Evolutionary conservation across 2,888 invertebrate species (phyloP), one percentile per base, ranked within the genome.

Genomic region (Notodonta ziczac): DNA sequence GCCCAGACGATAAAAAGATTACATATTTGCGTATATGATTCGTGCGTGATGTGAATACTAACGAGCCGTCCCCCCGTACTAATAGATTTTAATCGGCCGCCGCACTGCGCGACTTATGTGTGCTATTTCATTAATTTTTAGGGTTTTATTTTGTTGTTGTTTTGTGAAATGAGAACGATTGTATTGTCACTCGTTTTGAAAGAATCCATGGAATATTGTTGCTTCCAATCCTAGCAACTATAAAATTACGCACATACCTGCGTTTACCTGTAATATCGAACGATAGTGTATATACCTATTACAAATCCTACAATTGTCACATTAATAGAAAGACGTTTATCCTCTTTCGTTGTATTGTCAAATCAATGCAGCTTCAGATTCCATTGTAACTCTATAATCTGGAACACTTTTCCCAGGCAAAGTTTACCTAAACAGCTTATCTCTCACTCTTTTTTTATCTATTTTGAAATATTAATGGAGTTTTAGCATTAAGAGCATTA

Each of bases 381-480:
- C 2, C 16, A 50, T 16, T 16, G 57, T 63, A 61, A 65, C 62
- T 57, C 58, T 13, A 52, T 72, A 70, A 74, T 74, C 74, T 70
- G 60, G 63, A 66, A 69, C 78, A 65, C 68, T 66, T 74, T 78
- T 72, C 69, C 75, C 75, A 73, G 71, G 76, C 7, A 69, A 69
- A 60, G 69, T 74, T 66, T 78, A 80, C 79, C 73, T 69, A 72
- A 69, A 63, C 67, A 73, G 81, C 76, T 83, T 78, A 83, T 63
- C 72, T 58, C 63, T 68, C 66, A 65, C 66, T 66, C 78, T 86
- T 89, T 89, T 90, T 90, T 88, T 89, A 86, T 88, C 82, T 88
- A 86, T 89, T 90, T 85, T 92, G 81, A 91, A 93, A 93, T 93
- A 93, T 93, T 93, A 93, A 93, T 90, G 91, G 86, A 82, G 83